phyloP scores from a whole-genome alignment of 2,113 vertebrate genomes.

The Enhydra lutris region DNA sequence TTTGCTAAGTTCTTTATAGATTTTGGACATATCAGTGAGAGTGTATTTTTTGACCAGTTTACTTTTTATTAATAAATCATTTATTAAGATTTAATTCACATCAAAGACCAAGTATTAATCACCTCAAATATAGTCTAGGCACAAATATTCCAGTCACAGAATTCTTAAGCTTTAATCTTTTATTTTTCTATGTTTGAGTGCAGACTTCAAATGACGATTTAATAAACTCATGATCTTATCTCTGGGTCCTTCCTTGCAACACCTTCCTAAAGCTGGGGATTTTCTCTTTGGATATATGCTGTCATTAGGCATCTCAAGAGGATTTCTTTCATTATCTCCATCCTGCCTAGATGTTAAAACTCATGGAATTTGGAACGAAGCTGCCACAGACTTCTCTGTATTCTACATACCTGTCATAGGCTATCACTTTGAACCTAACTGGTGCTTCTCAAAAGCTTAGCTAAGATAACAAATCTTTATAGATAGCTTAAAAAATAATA shows the following conservation, averaged over 20 bases:
- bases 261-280: background rate
- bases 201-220: background rate
- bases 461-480: background rate
- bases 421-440: background rate
- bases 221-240: background rate
- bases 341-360: background rate
- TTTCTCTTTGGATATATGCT: background rate
- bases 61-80: background rate
- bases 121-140: background rate
- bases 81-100: constrained; percentile 23
- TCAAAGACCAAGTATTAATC: background rate
- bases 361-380: background rate
- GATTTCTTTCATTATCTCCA: background rate
- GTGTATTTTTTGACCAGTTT: background rate
- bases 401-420: background rate
- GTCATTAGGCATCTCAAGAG: background rate
- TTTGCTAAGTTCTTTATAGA: too few species aligned
- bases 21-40: background rate
- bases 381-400: background rate
- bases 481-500: background rate
- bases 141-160: background rate
- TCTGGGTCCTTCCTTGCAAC: background rate
- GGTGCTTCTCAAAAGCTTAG: background rate
- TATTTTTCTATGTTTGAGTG: background rate
- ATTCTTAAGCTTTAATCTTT: constrained; percentile 9